A percentile compares a stretch with the other conserved stretches of the same genome.
phyloP scores from a whole-genome alignment of 1,140 invertebrate genomes.

The Bicyclus anynana region DNA sequence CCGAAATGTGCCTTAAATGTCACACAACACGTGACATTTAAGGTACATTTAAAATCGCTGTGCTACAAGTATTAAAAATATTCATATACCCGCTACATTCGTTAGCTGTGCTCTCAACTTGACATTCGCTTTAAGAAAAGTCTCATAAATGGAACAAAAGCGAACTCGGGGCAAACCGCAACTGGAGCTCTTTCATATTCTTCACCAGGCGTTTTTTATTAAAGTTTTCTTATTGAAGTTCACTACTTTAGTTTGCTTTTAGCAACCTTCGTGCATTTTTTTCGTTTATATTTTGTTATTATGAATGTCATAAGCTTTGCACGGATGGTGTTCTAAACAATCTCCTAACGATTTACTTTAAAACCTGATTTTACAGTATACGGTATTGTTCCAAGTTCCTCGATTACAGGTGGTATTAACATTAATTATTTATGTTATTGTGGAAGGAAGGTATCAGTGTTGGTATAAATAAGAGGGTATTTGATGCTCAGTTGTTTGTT shows the following conservation, averaged over 20 bases:
- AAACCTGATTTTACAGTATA: no score
- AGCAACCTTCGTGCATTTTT: not conserved
- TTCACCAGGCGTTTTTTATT: conserved; percentile 1
- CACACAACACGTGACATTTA: not conserved
- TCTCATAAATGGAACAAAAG: conserved; percentile 7
- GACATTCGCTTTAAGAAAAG: conserved; percentile 6
- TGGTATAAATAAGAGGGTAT: no score
- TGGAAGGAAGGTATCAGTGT: no score
- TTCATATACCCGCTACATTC: conserved; percentile 3
- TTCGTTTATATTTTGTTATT: no score
- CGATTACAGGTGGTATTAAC: no score
- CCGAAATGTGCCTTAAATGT: not conserved
- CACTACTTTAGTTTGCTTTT: not conserved
- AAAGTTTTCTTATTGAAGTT: conserved; percentile 7
- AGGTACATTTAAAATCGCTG: not conserved
- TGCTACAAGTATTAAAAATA: not conserved
- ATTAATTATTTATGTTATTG: no score
- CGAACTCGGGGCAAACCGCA: conserved; percentile 4
- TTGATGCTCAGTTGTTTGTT: no score
- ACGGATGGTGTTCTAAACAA: no score
- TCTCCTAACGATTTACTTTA: no score
- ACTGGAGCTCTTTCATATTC: not conserved
- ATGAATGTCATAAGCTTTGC: no score
- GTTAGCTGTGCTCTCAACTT: conserved; percentile 8
- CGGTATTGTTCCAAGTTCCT: no score